Evolutionary conservation across 2,888 invertebrate genomes (phyloP), one percentile per base, ranked within the genome.

Genomic region (Ellobium chinense): DNA sequence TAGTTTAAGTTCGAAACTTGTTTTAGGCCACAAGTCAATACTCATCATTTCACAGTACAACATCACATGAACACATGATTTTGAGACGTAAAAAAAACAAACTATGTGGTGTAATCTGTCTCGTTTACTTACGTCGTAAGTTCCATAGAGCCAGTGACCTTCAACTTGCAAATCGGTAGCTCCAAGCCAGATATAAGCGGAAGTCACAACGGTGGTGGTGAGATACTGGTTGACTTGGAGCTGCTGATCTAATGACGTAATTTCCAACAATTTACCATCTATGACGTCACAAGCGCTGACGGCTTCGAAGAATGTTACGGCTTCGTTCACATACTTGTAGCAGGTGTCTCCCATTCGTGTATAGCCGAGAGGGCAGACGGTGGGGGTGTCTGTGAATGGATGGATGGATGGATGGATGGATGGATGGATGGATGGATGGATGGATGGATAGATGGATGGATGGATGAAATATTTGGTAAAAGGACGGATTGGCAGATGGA

Each of bases 271-370:
- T 31, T 73, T 58, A 7, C 73, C 73, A 36, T 73, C 73, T 18
- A 73, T 58, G 34, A 54, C 60, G 60, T 73, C 73, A 73, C 73
- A 73, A 2, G 73, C 73, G 9, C 31, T 31, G 31, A 31, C 54
- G 21, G 73, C 73, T 5, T 73, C 73, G 58, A 56, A 73, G 73
- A 73, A 60, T 9, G 29, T 31, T 34, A 58, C n/a, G 9, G 46
- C 46, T 46, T 46, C 46, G 46, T 46, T 46, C 7, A 46, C 18
- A 18, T 46, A 46, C 46, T 46, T 46, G 46, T 12, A 46, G 46
- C 46, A 46, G 46, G 7, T 12, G 46, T 46, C 46, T 7, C 9
- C 7, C 7, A 12, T 12, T 46, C 18, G 9, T 18, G 7, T 46
- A 18, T 46, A 46, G 18, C 46, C 46, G 18, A 46, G 9, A 46